These are phyloP conservation scores for Taenioides sp. DNA, from an alignment of 2,797 vertebrate genomes.

Conservation along the genomic window DNA sequence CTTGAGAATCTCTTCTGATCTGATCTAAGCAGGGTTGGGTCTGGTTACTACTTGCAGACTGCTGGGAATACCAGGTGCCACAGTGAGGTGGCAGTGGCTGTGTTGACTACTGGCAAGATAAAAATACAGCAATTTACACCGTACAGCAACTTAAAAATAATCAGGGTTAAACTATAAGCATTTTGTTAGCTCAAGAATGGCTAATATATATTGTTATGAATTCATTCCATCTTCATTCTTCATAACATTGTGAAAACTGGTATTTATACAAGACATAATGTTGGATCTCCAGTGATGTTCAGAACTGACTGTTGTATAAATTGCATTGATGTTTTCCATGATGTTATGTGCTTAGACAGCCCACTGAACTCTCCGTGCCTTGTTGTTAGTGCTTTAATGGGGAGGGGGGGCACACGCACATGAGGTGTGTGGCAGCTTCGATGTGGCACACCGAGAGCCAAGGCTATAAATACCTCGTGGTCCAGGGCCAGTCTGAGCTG, in stretches of 20 bases:
- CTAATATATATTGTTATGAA: too few species aligned
- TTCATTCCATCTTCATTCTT: too few species aligned
- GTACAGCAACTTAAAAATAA: neutral
- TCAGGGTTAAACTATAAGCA: neutral
- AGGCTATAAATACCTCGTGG: conserved; percentile 77
- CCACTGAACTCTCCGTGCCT: conserved; percentile 7
- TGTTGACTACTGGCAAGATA: neutral
- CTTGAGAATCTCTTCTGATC: too few species aligned
- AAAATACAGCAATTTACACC: neutral
- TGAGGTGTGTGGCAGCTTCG: conserved; percentile 47
- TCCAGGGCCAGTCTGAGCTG: conserved; percentile 48
- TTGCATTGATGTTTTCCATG: neutral
- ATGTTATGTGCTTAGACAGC: conserved; percentile 13
- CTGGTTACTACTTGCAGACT: too few species aligned
- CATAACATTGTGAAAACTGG: too few species aligned
- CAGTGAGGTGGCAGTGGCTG: too few species aligned
- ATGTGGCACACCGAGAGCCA: conserved; percentile 56
- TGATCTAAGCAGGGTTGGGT: too few species aligned
- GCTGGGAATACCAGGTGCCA: too few species aligned
- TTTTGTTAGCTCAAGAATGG: neutral
- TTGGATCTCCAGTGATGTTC: neutral
- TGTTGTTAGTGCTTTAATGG: conserved; percentile 17
- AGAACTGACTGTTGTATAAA: neutral
- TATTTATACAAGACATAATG: neutral
- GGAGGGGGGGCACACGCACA: conserved; percentile 29